Evolutionary conservation across 2,888 invertebrate genomes (phyloP), one percentile per base, ranked within the genome.

Genomic region (Zygaena filipendulae): DNA sequence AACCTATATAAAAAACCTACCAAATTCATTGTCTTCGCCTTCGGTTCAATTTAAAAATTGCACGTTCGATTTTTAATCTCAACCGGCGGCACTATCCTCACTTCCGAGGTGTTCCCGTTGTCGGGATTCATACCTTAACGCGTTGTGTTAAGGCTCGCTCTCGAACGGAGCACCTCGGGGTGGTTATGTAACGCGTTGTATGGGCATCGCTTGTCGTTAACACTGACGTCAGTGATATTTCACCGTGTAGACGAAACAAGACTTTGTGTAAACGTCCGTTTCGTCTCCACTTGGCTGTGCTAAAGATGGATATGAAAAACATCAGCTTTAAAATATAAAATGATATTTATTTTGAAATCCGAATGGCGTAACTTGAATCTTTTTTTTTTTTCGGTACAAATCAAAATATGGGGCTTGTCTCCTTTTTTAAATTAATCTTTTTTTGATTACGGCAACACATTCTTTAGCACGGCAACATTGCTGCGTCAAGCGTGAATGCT

Each of bases 181-280:
- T 40, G 45, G 33, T 38, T 36, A 25, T 45, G 50, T 59, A 57
- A 54, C 62, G 67, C 72, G 63, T 71, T 70, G 74, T 71, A 68
- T 74, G 74, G 71, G 66, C 70, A 69, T 71, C 62, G 77, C 77
- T 79, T 75, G 66, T 71, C 74, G 75, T 79, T 77, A 75, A 75
- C 77, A 67, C 59, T 62, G 71, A 59, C 66, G 62, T 53, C 44
- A 54, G 64, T 60, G 66, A 48, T 33, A 34, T n/a, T n/a, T n/a
- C 38, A 36, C 39, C 37, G 46, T 49, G 49, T 53, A 52, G 53
- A 50, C 53, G 51, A 55, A 50, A 53, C 37, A 22, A 28, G n/a
- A n/a, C n/a, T n/a, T n/a, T n/a, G n/a, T n/a, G n/a, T n/a, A n/a
- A n/a, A n/a, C 23, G 14, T 9, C 13, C 7, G 4, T 22, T 11